Conservation (phyloP, 2,888 invertebrate genomes). For the Heliconius hortense region DNA sequence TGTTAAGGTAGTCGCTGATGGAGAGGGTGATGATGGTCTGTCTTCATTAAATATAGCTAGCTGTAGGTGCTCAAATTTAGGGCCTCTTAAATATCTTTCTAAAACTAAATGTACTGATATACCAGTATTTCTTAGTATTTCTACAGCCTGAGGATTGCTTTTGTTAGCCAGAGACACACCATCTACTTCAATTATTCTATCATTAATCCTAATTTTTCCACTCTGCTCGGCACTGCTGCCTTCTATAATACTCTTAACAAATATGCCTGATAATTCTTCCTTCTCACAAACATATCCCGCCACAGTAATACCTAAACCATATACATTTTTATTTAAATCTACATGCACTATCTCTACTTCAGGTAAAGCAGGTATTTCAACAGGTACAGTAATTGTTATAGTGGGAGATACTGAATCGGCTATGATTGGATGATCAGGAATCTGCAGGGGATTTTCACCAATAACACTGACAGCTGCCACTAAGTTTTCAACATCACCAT, state of each 20-base stretch:
- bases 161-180: slow-evolving; percentile 93
- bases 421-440: slow-evolving; percentile 66
- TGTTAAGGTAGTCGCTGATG: slow-evolving; percentile 91
- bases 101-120: slow-evolving; percentile 93
- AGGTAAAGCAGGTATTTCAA: slow-evolving; percentile 85
- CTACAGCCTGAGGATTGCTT: slow-evolving; percentile 98
- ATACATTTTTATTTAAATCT: slow-evolving; percentile 94
- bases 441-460: slow-evolving; percentile 72
- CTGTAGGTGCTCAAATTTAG: slow-evolving; percentile 95
- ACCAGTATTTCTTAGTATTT: slow-evolving; percentile 96
- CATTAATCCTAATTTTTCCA: slow-evolving; percentile 95
- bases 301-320: slow-evolving; percentile 96
- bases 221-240: slow-evolving; percentile 97
- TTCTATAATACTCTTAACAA: slow-evolving; percentile 98
- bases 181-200: slow-evolving; percentile 98
- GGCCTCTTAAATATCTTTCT: slow-evolving; percentile 95
- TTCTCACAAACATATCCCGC: slow-evolving; percentile 99
- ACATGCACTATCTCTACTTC: slow-evolving; percentile 96
- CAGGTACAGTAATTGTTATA: slow-evolving; percentile 77
- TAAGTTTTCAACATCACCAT: slow-evolving; percentile 61
- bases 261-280: slow-evolving; percentile 99
- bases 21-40: slow-evolving; percentile 84
- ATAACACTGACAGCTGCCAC: slow-evolving; percentile 74
- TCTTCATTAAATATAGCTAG: slow-evolving; percentile 88
- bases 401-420: slow-evolving; percentile 68